Evolutionary conservation across 2,888 invertebrate species (phyloP).

Genomic region (Diarsia brunnea): DNA sequence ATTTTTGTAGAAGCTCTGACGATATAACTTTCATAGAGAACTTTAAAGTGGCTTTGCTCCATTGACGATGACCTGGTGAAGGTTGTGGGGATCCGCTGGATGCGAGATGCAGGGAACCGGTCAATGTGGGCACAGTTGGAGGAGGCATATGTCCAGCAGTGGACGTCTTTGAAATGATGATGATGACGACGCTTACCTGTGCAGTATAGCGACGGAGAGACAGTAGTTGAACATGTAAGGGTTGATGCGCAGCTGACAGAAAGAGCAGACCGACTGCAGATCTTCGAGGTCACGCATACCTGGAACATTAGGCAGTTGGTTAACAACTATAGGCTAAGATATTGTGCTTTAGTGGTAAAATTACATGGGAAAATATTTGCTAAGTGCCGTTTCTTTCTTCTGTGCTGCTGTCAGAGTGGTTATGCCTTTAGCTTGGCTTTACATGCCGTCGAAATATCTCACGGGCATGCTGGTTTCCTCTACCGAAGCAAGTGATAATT

Average conservation of each 20-base stretch:
- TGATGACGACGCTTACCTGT: slow-evolving; percentile 85
- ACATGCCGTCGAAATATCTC: too few species aligned
- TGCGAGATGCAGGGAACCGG: too few species aligned
- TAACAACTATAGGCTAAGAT: neutral
- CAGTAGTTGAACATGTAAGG: slow-evolving; percentile 94
- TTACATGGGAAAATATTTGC: neutral
- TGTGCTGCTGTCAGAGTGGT: too few species aligned
- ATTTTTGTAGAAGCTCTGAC: neutral
- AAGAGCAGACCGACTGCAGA: slow-evolving; percentile 92
- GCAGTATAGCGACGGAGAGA: slow-evolving; percentile 93
- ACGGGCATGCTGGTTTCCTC: too few species aligned
- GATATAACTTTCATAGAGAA: neutral
- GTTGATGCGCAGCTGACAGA: slow-evolving; percentile 93
- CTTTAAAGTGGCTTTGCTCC: neutral
- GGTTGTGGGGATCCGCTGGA: too few species aligned
- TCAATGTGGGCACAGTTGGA: too few species aligned
- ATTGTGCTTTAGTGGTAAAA: neutral
- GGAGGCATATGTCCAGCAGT: too few species aligned
- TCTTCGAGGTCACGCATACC: slow-evolving; percentile 93
- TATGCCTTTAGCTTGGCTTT: too few species aligned
- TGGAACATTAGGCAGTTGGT: slow-evolving; percentile 69
- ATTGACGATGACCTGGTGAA: neutral
- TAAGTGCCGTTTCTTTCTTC: too few species aligned
- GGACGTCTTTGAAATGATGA: too few species aligned
- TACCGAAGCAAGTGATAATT: too few species aligned